These are phyloP conservation scores for Riparia riparia DNA, from an alignment of 2,113 vertebrate genomes.

Conservation along the genomic window DNA sequence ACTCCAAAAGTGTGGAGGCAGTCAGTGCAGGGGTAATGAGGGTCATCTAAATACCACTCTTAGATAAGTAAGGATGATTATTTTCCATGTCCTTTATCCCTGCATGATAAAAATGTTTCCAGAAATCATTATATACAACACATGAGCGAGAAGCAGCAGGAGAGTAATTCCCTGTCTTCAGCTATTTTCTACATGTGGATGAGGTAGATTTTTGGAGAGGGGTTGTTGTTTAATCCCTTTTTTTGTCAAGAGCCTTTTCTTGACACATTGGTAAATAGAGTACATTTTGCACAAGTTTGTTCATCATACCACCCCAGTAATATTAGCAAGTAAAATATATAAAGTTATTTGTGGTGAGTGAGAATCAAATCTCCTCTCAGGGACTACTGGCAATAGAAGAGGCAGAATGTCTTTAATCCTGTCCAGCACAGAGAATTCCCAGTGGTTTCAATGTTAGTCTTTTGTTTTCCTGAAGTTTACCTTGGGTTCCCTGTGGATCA, in stretches of 20 bases:
- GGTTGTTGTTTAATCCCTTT: background rate
- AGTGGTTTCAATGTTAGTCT: background rate
- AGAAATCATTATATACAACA: background rate
- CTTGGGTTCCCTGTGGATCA: background rate
- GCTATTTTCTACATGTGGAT: background rate
- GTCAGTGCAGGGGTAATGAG: background rate
- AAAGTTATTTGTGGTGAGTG: background rate
- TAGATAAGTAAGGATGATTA: slow-evolving; percentile 33
- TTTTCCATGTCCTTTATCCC: slow-evolving; percentile 28
- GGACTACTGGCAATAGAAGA: slow-evolving; percentile 15
- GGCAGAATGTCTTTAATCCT: slow-evolving; percentile 35
- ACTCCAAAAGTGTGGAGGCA: background rate
- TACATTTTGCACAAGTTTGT: background rate
- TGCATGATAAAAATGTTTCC: slow-evolving; percentile 13
- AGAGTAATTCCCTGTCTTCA: background rate
- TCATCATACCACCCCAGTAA: background rate
- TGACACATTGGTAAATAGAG: background rate
- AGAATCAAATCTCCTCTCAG: slow-evolving; percentile 27
- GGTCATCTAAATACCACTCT: background rate
- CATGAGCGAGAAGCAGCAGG: background rate
- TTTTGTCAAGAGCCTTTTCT: background rate
- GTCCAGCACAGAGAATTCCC: slow-evolving; percentile 43
- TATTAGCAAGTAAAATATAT: slow-evolving; percentile 2
- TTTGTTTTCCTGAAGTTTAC: slow-evolving; percentile 51
- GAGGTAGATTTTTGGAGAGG: background rate